A percentile compares a stretch with the other conserved stretches of the same genome.
These are phyloP conservation scores for Astreopora myriophthalma DNA, from an alignment of 64 coral and sea anemone species.

Conservation along the genomic window DNA sequence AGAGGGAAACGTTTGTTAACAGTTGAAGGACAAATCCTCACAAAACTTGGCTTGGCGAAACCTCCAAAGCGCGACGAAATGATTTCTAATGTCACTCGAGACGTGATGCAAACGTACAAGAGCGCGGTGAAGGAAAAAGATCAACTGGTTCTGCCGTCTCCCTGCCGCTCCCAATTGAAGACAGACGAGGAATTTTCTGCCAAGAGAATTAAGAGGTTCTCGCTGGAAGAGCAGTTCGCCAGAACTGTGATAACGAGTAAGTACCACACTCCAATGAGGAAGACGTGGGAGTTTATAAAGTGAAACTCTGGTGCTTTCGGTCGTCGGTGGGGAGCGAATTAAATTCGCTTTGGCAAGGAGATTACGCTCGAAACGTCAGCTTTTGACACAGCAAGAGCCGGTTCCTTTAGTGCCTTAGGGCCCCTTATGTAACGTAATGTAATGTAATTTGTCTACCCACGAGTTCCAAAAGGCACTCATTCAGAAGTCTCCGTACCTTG, in stretches of 20 bases:
- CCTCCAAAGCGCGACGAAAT: neutral
- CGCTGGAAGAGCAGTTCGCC: neutral
- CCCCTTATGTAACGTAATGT: too few species aligned
- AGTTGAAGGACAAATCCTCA: neutral
- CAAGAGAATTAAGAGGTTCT: neutral
- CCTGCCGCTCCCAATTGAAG: neutral
- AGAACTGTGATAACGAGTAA: constrained; percentile 7
- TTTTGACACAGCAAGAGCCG: too few species aligned
- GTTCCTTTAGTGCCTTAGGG: too few species aligned
- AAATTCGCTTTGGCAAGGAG: too few species aligned
- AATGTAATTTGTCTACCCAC: too few species aligned
- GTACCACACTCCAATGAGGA: too few species aligned
- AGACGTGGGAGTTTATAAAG: too few species aligned
- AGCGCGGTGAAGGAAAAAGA: constrained; percentile 33
- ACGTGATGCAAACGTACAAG: constrained; percentile 4
- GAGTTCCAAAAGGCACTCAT: too few species aligned
- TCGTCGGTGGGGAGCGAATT: too few species aligned
- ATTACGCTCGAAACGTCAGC: too few species aligned
- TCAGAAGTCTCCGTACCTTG: too few species aligned
- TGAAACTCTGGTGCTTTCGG: too few species aligned
- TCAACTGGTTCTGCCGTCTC: neutral
- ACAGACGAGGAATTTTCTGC: constrained; percentile 7
- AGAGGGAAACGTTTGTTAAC: neutral
- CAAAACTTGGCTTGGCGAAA: neutral
- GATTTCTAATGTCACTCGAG: neutral